These are phyloP conservation scores for Aegotheles bennettii DNA, from an alignment of 2,113 vertebrate species.

Conservation along the genomic window DNA sequence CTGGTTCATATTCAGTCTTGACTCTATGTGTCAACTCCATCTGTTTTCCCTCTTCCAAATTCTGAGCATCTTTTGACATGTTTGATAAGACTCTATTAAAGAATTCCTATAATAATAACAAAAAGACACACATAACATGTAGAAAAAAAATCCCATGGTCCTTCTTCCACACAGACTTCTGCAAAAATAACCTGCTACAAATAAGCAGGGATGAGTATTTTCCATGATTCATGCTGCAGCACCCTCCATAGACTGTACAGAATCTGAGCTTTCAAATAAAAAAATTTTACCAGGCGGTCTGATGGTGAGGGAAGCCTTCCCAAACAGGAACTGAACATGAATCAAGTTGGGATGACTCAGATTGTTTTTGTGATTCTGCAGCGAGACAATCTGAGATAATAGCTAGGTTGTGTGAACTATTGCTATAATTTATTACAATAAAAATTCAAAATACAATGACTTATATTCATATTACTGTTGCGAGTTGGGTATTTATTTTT, in stretches of 20 bases:
- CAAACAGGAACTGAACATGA: constrained; percentile 54
- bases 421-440: constrained; percentile 38
- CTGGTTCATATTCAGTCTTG: background rate
- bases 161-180: background rate
- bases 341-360: constrained; percentile 43
- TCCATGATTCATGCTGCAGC: constrained; percentile 47
- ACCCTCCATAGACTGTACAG: background rate
- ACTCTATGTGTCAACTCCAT: background rate
- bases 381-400: constrained; percentile 58
- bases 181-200: constrained; percentile 18
- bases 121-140: background rate
- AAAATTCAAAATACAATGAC: constrained; percentile 15
- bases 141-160: background rate
- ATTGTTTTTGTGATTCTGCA: constrained; percentile 53
- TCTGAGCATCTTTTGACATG: background rate
- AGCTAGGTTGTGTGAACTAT: constrained; percentile 35
- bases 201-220: constrained; percentile 5
- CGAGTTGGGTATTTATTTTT: background rate
- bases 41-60: background rate
- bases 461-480: background rate
- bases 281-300: background rate
- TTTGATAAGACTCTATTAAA: background rate
- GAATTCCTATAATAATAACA: background rate
- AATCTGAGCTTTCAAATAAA: constrained; percentile 3
- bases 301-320: constrained; percentile 15